Percentiles rank a stretch among this genome's conserved stretches.
phyloP scores from a whole-genome alignment of 2,113 vertebrate genomes.

The Lophotis ruficrista region DNA sequence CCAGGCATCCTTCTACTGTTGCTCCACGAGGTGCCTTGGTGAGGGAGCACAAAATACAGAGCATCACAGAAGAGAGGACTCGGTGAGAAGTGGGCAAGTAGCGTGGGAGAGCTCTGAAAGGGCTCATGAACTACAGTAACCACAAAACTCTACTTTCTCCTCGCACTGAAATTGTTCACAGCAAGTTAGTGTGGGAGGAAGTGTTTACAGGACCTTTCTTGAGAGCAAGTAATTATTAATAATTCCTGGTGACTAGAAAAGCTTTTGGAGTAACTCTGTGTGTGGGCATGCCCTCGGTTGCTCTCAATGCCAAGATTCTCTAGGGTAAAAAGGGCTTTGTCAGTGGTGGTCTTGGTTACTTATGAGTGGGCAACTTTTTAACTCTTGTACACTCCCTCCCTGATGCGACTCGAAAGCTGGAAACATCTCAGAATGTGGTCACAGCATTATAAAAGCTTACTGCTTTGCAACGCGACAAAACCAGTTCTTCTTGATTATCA shows the following conservation, averaged over 20 bases:
- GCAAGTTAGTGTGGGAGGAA: conserved; percentile 25
- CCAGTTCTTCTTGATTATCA: background rate
- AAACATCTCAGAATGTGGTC: background rate
- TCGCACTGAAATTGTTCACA: conserved; percentile 17
- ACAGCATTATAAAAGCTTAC: background rate
- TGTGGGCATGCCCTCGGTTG: background rate
- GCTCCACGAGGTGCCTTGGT: fast-evolving
- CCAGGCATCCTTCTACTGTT: fast-evolving
- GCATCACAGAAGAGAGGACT: background rate
- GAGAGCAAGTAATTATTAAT: background rate
- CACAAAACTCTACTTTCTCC: conserved; percentile 45
- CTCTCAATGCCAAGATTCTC: background rate
- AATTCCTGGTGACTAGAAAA: background rate
- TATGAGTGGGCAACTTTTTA: background rate
- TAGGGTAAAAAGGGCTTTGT: background rate
- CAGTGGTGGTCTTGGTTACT: background rate
- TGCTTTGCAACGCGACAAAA: background rate
- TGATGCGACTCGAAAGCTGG: background rate
- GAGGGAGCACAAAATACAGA: background rate
- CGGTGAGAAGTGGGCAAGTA: background rate
- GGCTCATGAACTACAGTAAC: conserved; percentile 33
- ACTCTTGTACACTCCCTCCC: background rate
- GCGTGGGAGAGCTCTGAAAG: conserved; percentile 18
- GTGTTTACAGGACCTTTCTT: conserved; percentile 28
- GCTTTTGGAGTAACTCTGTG: background rate